Base-by-base conservation (phyloP, 2,113 vertebrate species). In the Atlantisia rogersi region DNA sequence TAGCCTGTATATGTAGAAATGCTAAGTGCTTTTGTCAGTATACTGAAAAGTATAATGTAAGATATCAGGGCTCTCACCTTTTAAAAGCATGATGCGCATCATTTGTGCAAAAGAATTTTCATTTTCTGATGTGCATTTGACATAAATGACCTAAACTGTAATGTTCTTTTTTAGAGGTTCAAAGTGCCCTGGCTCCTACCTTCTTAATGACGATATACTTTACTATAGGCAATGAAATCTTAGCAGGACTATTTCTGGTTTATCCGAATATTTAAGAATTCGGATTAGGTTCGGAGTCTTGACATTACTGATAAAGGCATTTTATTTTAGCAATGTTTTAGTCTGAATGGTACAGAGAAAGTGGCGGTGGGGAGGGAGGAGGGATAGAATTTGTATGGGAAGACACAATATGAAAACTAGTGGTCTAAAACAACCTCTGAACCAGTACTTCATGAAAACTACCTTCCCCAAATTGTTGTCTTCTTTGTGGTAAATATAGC, bases 231-330 rank as follows among this genome's bases (percentile, higher is more conserved):
- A 89, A 15, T 53, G n/a, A 82, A 82, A n/a, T 5, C 6, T 76
- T 85, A 69, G 46, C 7, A 19, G 90, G 53, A n/a, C 28, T 68
- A 63, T 82, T 91, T 55, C 21, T 88, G 11, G 11, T 70, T 79
- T 75, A 35, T 63, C 48, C 78, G 15, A 73, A 60, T 59, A 82
- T 86, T 90, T 79, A 2, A 74, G 82, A 88, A 82, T 78, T 87
- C 56, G 69, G 31, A 95, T 82, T 39, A 89, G 96, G 25, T 91
- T 91, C 86, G 70, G 48, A 79, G 58, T 96, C 64, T 91, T 95
- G 52, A 78, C 55, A 76, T 80, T 60, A 88, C 22, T 37, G 15
- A 46, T 90, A 32, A 71, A 93, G 88, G 28, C 32, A 73, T 71
- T 94, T 93, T 92, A 14, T 31, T 93, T 76, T 78, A 68, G 16